Percentiles rank a stretch among this genome's conserved stretches.
Evolutionary conservation across 1,140 invertebrate genomes (phyloP).

Genomic region (Papilio polytes): DNA sequence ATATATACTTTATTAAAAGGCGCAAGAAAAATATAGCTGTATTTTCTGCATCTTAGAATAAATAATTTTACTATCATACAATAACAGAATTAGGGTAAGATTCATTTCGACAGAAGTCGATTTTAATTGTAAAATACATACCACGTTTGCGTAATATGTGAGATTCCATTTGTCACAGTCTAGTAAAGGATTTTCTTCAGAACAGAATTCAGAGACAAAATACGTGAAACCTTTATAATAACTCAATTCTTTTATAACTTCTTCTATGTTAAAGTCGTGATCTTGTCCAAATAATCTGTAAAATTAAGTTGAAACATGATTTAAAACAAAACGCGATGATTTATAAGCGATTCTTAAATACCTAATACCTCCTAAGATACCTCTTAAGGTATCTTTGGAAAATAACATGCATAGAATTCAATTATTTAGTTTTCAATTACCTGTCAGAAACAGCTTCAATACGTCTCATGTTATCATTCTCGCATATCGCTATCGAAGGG

Average conservation of each 20-base stretch:
- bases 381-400: neutral
- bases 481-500: conserved; percentile 87
- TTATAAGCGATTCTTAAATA: neutral
- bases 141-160: conserved; percentile 83
- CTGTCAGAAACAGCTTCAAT: conserved; percentile 85
- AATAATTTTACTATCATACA: no score
- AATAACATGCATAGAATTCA: neutral
- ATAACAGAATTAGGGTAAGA: no score
- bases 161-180: conserved; percentile 85
- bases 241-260: conserved; percentile 87
- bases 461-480: conserved; percentile 85
- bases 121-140: no score
- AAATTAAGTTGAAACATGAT: neutral
- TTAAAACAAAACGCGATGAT: neutral
- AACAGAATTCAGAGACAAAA: conserved; percentile 87
- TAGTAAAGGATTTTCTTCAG: conserved; percentile 68
- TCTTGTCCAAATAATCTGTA: conserved; percentile 85
- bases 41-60: no score
- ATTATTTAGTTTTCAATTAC: conserved; percentile 62
- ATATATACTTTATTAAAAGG: neutral
- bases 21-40: neutral
- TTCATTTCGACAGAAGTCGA: no score
- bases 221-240: conserved; percentile 87
- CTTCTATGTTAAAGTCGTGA: conserved; percentile 88
- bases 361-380: no score